These are phyloP conservation scores for Cirrhinus mrigala DNA, from an alignment of 2,797 vertebrate species.

Conservation along the genomic window DNA sequence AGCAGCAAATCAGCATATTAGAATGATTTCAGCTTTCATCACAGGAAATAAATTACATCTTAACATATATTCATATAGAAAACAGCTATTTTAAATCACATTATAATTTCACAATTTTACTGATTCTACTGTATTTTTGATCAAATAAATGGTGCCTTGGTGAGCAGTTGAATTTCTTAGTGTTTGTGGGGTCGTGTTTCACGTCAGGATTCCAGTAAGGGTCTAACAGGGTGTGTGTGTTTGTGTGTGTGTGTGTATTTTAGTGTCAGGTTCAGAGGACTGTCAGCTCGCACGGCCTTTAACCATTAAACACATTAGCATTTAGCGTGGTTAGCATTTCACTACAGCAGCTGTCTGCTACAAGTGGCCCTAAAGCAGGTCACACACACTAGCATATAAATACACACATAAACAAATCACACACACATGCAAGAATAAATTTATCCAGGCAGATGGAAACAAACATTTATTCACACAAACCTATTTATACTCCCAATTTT, in stretches of 20 bases:
- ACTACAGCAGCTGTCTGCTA: constrained; percentile 56
- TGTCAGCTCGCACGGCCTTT: constrained; percentile 48
- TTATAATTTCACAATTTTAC: neutral
- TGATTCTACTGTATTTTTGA: neutral
- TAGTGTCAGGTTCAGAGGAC: constrained; percentile 45
- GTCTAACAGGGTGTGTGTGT: constrained; percentile 30
- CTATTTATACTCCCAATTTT: constrained; percentile 2
- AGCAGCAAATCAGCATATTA: neutral
- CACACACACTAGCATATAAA: neutral
- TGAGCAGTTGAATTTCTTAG: neutral
- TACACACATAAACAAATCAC: constrained; percentile 8
- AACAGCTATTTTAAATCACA: neutral
- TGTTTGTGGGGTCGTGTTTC: neutral
- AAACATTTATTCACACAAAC: constrained; percentile 9
- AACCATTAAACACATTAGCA: constrained; percentile 53
- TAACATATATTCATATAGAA: neutral
- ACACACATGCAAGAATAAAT: neutral
- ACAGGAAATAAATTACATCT: neutral
- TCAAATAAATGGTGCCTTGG: neutral
- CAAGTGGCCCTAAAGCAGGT: constrained; percentile 11
- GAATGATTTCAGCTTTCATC: neutral
- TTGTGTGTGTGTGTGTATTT: constrained; percentile 31
- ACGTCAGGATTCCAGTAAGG: neutral
- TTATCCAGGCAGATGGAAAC: neutral
- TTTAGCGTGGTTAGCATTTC: constrained; percentile 57